Evolutionary conservation across 92 coral and sea anemone genomes (phyloP), one percentile per base, ranked within the genome.

Genomic region (Epizoanthus rinbou): DNA sequence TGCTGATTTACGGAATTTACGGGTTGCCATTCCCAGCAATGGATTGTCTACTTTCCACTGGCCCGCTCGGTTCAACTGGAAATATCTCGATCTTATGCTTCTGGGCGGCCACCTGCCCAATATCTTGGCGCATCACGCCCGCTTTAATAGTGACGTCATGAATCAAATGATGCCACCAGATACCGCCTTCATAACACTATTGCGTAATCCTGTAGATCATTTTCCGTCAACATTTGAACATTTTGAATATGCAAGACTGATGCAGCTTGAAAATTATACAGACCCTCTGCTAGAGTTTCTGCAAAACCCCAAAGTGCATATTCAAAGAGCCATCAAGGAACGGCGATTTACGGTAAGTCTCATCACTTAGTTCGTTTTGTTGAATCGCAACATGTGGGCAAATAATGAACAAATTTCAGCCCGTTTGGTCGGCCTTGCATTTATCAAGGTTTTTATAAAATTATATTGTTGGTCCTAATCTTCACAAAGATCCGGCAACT

Each of bases 61-160:
- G 99, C 99, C 99, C 9, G 87, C 92, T 39, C 91, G 92, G 82
- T 96, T 96, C 76, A 89, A 92, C 80, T 96, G 99, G 99, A 89
- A 94, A 68, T 93, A 91, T 54, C 88, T 96, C 21, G 99, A 96
- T 85, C 71, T 96, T 37, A 81, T 81, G 87, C 80, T 94, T 14
- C 85, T 94, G 10, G 95, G 92, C 47, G 99, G 99, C 8, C 81
- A 86, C 67, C 86, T 96, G 25, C 99, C 99, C 69, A 91, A 94
- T 80, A 88, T 96, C 63, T 93, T 94, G 64, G 85, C 93, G 85
- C 91, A 92, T 69, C 94, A 96, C 80, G 95, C 99, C 16, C 93
- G 99, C 5, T 92, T 86, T 73, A 92, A 92, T 60, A 85, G 91
- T 60, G 98, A 90, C 57, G 92, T 94, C 70, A 92, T 97, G 98